Base-by-base conservation (phyloP, 2,113 vertebrate species). In the Nesogale talazaci region DNA sequence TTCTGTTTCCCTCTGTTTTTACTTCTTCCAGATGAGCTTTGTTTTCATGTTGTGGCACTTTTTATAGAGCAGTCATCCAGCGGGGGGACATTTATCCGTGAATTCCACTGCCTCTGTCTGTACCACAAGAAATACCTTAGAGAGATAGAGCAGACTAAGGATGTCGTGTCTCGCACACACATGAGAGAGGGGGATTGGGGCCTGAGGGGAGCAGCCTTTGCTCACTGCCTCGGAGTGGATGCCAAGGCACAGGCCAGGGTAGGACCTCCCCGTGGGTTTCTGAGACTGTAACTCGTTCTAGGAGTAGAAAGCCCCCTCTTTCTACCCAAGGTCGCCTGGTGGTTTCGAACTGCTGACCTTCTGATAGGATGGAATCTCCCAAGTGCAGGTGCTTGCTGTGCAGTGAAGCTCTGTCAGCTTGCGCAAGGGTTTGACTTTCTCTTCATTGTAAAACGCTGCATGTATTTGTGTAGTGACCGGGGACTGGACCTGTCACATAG, bases 1-100 rank as follows among this genome's bases (percentile, higher is more conserved):
- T 91, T 52, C 46, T 69, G 77, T 77, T 84, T 52, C 78, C 27
- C 16, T 80, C 11, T 52, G 25, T 36, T 81, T 92, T 92, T n/a
- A 81, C 65, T 86, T 61, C 52, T 78, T 78, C 74, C 79, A 76
- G 38, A 36, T 65, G 46, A 63, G 15, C 27, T 40, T 27, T 87
- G 12, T 82, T 81, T 70, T 85, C 29, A 46, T 79, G 79, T 72
- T 86, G 11, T 80, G 65, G 59, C 79, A 61, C 52, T 61, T 69
- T 27, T 8, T n/a, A 34, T 16, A 79, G 38, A 42, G 46, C 23
- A 36, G 20, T 23, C 59, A 31, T 61, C 36, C 22, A 61, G 0
- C 56, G 8, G 36, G 31, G 36, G 17, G 52, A 10, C 38, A 42
- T 85, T 72, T 52, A 52, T 83, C 1, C 34, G 1, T 65, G 10